Conservation (phyloP, 2,113 vertebrate species). For the Ramphastos sulfuratus region DNA sequence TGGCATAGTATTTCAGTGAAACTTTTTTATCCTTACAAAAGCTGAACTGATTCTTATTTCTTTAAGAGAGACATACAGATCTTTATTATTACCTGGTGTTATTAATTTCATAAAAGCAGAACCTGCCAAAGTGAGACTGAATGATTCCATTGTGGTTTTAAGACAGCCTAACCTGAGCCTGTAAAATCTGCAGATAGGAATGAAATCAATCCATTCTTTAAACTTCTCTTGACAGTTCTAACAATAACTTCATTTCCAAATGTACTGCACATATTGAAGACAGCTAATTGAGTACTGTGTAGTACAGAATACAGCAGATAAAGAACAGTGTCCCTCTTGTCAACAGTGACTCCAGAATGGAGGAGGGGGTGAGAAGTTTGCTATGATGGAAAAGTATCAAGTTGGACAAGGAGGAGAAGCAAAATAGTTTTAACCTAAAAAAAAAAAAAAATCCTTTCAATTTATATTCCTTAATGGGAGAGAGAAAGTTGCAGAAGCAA, state of each 20-base stretch:
- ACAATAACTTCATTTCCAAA: neutral
- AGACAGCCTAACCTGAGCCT: neutral
- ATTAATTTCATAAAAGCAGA: neutral
- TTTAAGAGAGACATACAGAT: neutral
- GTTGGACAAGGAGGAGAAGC: neutral
- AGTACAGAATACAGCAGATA: neutral
- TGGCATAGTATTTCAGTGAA: neutral
- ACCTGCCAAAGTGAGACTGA: neutral
- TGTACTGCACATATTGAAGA: neutral
- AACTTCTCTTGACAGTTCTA: neutral
- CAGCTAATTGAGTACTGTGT: neutral
- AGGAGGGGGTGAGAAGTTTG: neutral
- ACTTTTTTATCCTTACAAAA: neutral
- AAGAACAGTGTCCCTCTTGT: neutral
- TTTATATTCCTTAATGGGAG: neutral
- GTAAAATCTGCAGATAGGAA: neutral
- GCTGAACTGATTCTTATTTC: neutral
- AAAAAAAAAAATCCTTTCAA: neutral
- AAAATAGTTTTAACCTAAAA: neutral
- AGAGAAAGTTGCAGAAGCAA: neutral
- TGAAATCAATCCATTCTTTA: neutral
- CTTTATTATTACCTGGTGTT: neutral
- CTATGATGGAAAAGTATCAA: neutral
- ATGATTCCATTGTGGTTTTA: neutral
- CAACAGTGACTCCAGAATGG: neutral